Evolutionary conservation across 2,797 vertebrate genomes (phyloP).

Genomic region (Enteromius paludinosus): DNA sequence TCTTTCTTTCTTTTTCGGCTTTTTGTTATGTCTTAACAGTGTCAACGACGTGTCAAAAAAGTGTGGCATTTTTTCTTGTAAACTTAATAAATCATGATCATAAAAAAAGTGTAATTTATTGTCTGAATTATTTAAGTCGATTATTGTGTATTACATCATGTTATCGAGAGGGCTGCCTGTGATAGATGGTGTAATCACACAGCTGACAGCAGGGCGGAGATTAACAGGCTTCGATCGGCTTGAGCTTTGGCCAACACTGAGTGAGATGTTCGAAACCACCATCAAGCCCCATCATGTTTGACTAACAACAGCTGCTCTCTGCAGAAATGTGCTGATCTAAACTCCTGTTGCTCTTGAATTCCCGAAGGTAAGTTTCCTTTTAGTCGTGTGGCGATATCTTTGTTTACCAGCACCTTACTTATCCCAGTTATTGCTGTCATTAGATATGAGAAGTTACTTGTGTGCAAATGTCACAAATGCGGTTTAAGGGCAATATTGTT

Average conservation of each 20-base stretch:
- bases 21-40: no score
- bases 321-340: constrained; percentile 20
- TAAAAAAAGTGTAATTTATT: neutral
- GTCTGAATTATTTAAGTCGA: neutral
- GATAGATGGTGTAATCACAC: constrained; percentile 35
- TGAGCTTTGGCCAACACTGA: constrained; percentile 9
- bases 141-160: constrained; percentile 9
- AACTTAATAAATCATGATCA: neutral
- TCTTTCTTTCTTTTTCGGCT: no score
- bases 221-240: constrained; percentile 30
- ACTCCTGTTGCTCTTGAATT: constrained; percentile 16
- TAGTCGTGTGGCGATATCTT: neutral
- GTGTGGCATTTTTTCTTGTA: neutral
- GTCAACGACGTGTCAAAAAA: no score
- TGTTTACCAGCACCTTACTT: neutral
- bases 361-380: constrained; percentile 10
- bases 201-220: constrained; percentile 26
- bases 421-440: neutral
- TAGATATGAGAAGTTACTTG: neutral
- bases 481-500: no score
- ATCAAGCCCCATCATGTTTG: constrained; percentile 10
- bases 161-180: neutral
- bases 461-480: neutral
- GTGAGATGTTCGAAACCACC: constrained; percentile 29
- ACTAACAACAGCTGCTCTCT: constrained; percentile 9